Base-by-base conservation (phyloP, 2,888 invertebrate genomes). In the Sinodicranocentrus sp. region DNA sequence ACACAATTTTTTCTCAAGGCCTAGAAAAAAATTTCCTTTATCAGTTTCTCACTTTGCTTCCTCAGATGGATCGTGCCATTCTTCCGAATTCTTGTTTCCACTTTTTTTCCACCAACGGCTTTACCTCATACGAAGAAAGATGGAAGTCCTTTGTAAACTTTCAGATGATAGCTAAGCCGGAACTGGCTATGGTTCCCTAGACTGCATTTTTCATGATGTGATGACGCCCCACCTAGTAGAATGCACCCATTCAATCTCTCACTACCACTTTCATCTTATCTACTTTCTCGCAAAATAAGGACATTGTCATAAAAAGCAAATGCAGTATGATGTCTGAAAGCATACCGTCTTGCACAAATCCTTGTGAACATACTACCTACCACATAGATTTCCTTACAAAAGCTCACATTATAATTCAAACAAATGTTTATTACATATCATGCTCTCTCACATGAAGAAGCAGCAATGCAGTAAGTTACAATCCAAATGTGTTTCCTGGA, bases 51-150 rank as follows among this genome's bases (percentile, higher is more conserved):
- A n/a, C 10, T n/a, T n/a, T 48, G n/a, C 15, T 10, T 48, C 15
- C 48, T 48, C n/a, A 48, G 48, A n/a, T n/a, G n/a, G n/a, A 48
- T 48, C 48, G n/a, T 48, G 48, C n/a, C n/a, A 10, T n/a, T 15
- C 48, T n/a, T 48, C 15, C 15, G 48, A 48, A 48, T 48, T n/a
- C 48, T n/a, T 10, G 5, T 48, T n/a, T 48, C 48, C 13, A 48
- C 48, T 48, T 48, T 48, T 48, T n/a, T n/a, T 15, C 5, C 15
- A n/a, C 48, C 15, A 2, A n/a, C 48, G 48, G 48, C 48, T 48
- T 48, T 48, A n/a, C 10, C 48, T 39, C 10, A 48, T 48, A 48
- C 6, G 48, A 48, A 48, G n/a, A 33, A 33, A 48, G 48, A 48
- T 48, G 5, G 48, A n/a, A 48, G 13, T 15, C n/a, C 48, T 48